Evolutionary conservation across 2,888 invertebrate species (phyloP).

Genomic region (Apoda limacodes): DNA sequence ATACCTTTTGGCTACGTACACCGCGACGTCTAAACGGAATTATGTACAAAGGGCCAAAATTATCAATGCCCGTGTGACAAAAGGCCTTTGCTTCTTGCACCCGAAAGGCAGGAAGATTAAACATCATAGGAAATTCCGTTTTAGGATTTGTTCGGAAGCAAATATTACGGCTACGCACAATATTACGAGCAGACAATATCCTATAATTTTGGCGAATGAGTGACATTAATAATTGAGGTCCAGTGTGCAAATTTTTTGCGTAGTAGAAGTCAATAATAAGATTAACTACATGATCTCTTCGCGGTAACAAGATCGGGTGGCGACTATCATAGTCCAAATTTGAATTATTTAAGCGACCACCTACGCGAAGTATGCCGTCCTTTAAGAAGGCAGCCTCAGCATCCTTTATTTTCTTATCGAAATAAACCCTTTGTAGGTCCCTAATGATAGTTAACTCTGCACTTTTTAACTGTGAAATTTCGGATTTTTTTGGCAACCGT

Average conservation of each 20-base stretch:
- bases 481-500: too few relatives aligned
- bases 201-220: constrained; percentile 2
- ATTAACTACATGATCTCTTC: constrained; percentile 1
- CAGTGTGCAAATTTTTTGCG: constrained; percentile 1
- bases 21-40: too few relatives aligned
- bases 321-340: not conserved
- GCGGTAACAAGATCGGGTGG: constrained; percentile 4
- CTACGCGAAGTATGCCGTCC: constrained; percentile 1
- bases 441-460: too few relatives aligned
- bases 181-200: constrained; percentile 5
- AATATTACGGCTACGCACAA: not conserved
- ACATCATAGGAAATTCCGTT: too few relatives aligned
- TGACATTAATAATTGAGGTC: constrained; percentile 2
- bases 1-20: too few relatives aligned
- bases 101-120: too few relatives aligned
- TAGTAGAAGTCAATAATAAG: constrained; percentile 5
- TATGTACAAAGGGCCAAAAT: too few relatives aligned
- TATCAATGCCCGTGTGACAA: too few relatives aligned
- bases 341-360: constrained; percentile 1
- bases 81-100: too few relatives aligned
- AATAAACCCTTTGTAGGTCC: too few relatives aligned
- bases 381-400: not conserved
- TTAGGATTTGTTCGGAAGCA: constrained; percentile 1
- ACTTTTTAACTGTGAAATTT: too few relatives aligned
- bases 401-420: too few relatives aligned